Evolutionary conservation across 2,888 invertebrate genomes (phyloP), one percentile per base, ranked within the genome.

Genomic region (Nymphalis c-album): DNA sequence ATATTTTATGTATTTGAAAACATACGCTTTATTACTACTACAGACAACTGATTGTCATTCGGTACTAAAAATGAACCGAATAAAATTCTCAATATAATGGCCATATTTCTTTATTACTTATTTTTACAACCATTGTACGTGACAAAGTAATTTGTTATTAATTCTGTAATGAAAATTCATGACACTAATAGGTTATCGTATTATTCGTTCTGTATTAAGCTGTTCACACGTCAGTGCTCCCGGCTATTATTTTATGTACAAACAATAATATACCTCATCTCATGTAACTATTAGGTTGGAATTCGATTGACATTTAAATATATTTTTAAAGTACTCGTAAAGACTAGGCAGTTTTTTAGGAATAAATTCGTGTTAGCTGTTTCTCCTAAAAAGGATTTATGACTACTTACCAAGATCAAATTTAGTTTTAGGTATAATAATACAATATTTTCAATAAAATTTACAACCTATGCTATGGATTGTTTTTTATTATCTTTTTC

Each of bases 161-260:
- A 55, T 48, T 58, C 17, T 63, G 63, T 69, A 66, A 74, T 63
- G 67, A 71, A 71, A 70, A 70, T 67, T 63, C 70, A 68, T 65
- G 62, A 48, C n/a, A 46, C 60, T 67, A 70, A 70, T 71, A 63
- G 67, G 26, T 67, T 67, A 60, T 63, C 60, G 53, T 63, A 58
- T 64, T 59, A 57, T 67, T 64, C 63, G 31, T 55, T 53, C 47
- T 60, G 40, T 64, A 53, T 58, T 60, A 62, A 60, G n/a, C 40
- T 62, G 48, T 60, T 64, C 45, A 68, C 45, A 59, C 45, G n/a
- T 67, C 57, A 67, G 53, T 58, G 48, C 58, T 55, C 16, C 22
- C 18, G 47, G 2, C 46, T 31, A 18, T 26, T 50, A 46, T 47
- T 40, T 45, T 17, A 22, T 31, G 7, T n/a, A 57, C 35, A 40